Evolutionary conservation across 1,140 invertebrate species (phyloP).

Genomic region (Trichogramma pretiosum): DNA sequence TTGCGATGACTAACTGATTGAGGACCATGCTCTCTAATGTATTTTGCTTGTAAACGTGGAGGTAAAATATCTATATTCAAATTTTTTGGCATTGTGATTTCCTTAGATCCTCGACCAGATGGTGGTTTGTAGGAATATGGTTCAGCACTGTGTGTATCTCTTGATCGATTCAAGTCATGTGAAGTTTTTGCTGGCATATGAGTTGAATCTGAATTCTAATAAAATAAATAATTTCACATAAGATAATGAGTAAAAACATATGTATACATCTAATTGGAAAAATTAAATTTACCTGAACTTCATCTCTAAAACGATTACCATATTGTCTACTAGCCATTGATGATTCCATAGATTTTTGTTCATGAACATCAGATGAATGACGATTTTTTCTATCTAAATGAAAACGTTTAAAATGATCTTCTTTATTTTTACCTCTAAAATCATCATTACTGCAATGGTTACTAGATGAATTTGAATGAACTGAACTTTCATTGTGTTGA

Average conservation of each 20-base stretch:
- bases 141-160: conserved; percentile 50
- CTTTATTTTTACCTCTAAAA: conserved; percentile 26
- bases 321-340: conserved; percentile 31
- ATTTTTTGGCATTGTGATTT: conserved; percentile 37
- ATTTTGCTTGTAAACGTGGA: conserved; percentile 48
- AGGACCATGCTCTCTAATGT: conserved; percentile 44
- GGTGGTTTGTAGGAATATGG: conserved; percentile 47
- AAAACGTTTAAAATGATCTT: conserved; percentile 38
- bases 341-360: conserved; percentile 39
- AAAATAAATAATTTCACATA: conserved; percentile 12
- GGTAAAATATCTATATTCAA: conserved; percentile 44
- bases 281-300: conserved; percentile 27
- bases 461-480: conserved; percentile 24
- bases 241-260: not conserved
- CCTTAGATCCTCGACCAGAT: conserved; percentile 41
- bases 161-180: conserved; percentile 37
- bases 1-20: conserved; percentile 22
- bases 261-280: not conserved
- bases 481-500: conserved; percentile 26
- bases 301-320: conserved; percentile 32
- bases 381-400: conserved; percentile 34
- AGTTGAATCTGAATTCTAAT: conserved; percentile 47
- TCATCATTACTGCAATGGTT: conserved; percentile 30
- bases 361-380: conserved; percentile 34
- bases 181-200: conserved; percentile 30